A percentile compares a stretch with the other conserved stretches of the same genome.
Evolutionary conservation across 2,888 invertebrate species (phyloP).

Genomic region (Heliconius sara): DNA sequence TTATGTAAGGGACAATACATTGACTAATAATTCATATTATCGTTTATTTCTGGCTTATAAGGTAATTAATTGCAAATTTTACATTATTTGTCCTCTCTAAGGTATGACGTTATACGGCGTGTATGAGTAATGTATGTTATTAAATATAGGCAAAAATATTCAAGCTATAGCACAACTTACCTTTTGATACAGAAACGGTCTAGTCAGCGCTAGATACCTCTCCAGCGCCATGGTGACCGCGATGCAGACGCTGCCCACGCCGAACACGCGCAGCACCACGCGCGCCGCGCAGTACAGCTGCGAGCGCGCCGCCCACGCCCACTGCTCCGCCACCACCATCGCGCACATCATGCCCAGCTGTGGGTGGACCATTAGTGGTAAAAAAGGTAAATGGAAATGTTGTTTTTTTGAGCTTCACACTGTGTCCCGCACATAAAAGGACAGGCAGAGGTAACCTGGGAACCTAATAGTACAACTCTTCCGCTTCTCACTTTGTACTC

Average conservation of each 20-base stretch:
- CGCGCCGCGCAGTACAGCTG: slow-evolving; percentile 86
- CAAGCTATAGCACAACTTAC: slow-evolving; percentile 71
- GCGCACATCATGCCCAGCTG: slow-evolving; percentile 90
- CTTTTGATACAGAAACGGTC: slow-evolving; percentile 94
- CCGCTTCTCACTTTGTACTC: no score
- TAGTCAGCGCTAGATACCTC: slow-evolving; percentile 92
- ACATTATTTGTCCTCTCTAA: not conserved
- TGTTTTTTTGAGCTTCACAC: no score
- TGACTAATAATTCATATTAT: not conserved
- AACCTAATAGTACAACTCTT: no score
- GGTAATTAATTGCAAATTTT: not conserved
- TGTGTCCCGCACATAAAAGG: no score
- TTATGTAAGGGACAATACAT: no score
- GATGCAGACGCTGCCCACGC: slow-evolving; percentile 93
- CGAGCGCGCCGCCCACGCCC: slow-evolving; percentile 63
- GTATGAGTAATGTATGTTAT: no score
- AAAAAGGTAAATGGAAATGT: no score
- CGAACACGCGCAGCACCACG: slow-evolving; percentile 91
- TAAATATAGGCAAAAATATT: no score
- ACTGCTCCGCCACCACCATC: slow-evolving; percentile 83
- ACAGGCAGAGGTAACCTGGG: no score
- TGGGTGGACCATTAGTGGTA: not conserved
- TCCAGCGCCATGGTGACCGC: slow-evolving; percentile 95
- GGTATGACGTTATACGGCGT: not conserved
- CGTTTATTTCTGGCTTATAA: not conserved